Conservation (phyloP, 2,797 vertebrate genomes). For the Syndactyla subalaris region DNA sequence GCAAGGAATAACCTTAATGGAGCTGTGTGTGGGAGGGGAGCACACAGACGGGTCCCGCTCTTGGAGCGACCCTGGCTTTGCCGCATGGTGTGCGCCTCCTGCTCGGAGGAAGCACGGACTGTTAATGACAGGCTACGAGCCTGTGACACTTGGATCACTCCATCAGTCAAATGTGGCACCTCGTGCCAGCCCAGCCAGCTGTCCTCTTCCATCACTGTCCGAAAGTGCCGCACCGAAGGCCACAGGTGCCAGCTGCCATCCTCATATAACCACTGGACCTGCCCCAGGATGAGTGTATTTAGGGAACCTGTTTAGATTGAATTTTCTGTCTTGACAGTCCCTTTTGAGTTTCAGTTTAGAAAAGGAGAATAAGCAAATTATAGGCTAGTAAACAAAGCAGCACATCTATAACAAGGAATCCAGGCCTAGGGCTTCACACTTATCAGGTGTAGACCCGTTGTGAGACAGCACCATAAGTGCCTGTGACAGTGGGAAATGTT, state of each 20-base stretch:
- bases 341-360: constrained; percentile 7
- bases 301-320: constrained; percentile 32
- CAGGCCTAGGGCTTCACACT: not conserved
- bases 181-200: constrained; percentile 82
- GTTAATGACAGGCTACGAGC: constrained; percentile 58
- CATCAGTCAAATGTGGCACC: constrained; percentile 80
- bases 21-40: not conserved
- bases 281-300: constrained; percentile 64
- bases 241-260: constrained; percentile 75
- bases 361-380: constrained; percentile 70
- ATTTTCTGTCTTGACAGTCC: constrained; percentile 48
- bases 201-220: constrained; percentile 83
- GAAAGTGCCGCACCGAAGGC: constrained; percentile 58
- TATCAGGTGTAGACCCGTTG: not conserved
- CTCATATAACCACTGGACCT: constrained; percentile 52
- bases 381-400: constrained; percentile 40
- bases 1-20: not conserved
- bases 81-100: not conserved
- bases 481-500: not conserved
- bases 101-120: not conserved
- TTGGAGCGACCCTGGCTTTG: not conserved
- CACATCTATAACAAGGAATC: not conserved
- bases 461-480: not conserved
- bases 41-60: rapidly evolving
- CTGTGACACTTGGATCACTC: constrained; percentile 71